Evolutionary conservation across 2,797 vertebrate species (phyloP), one percentile per base, ranked within the genome.

Genomic region (Anolis apletophallus): DNA sequence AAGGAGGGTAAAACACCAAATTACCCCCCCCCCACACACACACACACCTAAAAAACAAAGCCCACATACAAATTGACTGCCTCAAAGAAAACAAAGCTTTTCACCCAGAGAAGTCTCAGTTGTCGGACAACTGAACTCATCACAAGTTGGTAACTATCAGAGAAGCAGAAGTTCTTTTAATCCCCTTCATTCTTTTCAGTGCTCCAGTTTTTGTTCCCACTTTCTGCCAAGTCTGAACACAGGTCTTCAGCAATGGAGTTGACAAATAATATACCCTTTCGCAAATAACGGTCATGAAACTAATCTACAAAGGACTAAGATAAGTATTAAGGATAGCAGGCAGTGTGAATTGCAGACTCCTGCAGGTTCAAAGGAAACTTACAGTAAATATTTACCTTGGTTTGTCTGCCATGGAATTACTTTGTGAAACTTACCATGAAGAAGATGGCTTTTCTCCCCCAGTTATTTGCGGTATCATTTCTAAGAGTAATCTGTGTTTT

Each of bases 361-460:
- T 72, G 57, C 10, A 90, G 72, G 17, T 93, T 93, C 57, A 88
- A 93, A 89, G 86, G 89, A 91, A 94, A 90, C 17, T 87, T 92
- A 32, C 46, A 92, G 78, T 74, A 94, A 92, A 94, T 93, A 94
- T 93, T 95, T 94, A 87, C 80, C 61, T 93, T 89, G 83, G 87
- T 40, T 91, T 89, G 87, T 89, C 29, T 77, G 77, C 83, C n/a
- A 87, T 91, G 77, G 86, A 94, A 94, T 95, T 94, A 89, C 71
- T 93, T 94, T 90, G 69, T 93, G 89, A 94, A 72, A 93, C 83
- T 93, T 92, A 93, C 50, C 88, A 93, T 93, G 87, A 95, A 94
- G 80, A 94, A 91, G 85, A 90, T 85, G 64, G 3, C 13, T 91
- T 91, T 92, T 87, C 89, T 36, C 77, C 67, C 76, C 34, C 40